phyloP scores from a whole-genome alignment of 2,797 vertebrate species.

The Amphiprion clarkii region DNA sequence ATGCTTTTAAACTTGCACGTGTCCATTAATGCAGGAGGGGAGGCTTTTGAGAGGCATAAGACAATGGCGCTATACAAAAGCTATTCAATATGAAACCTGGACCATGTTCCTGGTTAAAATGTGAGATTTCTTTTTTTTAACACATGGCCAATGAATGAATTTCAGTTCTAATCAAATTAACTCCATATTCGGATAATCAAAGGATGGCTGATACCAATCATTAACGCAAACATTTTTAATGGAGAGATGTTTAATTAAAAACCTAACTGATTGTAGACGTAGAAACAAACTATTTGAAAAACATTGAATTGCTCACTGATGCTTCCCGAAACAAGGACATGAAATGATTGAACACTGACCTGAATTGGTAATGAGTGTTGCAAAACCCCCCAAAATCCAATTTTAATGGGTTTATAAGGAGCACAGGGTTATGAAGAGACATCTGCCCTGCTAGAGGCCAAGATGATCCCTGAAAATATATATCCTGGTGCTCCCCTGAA shows the following conservation, averaged over 20 bases:
- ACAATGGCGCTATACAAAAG: conserved; percentile 59
- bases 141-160: conserved; percentile 16
- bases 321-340: conserved; percentile 53
- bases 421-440: conserved; percentile 24
- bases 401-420: conserved; percentile 38
- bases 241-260: conserved; percentile 61
- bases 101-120: conserved; percentile 51
- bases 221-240: conserved; percentile 53
- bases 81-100: conserved; percentile 47
- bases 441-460: background rate
- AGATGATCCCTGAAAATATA: conserved; percentile 26
- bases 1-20: conserved; percentile 84
- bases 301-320: conserved; percentile 53
- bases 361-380: conserved; percentile 48
- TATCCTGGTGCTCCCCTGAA: conserved; percentile 21
- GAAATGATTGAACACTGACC: conserved; percentile 25
- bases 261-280: conserved; percentile 51
- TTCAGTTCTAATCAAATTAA: conserved; percentile 30
- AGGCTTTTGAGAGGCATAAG: conserved; percentile 62
- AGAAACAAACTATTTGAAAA: conserved; percentile 66
- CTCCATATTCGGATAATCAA: conserved; percentile 30
- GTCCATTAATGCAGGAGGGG: conserved; percentile 76
- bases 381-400: conserved; percentile 32
- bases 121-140: conserved; percentile 6
- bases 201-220: conserved; percentile 28